These are phyloP conservation scores for Sorex maritimensis DNA, from an alignment of 2,797 vertebrate genomes.

Conservation along the genomic window DNA sequence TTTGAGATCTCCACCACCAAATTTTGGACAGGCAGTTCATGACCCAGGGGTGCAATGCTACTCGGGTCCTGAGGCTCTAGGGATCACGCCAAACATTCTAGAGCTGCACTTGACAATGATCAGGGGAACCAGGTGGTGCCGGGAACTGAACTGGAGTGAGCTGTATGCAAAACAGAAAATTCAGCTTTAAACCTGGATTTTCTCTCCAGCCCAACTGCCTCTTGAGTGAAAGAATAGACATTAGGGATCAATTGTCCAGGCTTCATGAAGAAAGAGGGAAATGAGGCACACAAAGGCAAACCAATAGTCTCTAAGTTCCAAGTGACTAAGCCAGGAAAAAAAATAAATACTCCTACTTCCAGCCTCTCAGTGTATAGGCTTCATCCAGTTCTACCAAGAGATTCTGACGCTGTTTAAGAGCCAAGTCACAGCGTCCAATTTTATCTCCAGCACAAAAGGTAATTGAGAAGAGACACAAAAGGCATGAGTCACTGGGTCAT, in stretches of 20 bases:
- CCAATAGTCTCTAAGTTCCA: constrained; percentile 16
- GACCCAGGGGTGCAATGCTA: no score
- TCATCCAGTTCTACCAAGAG: background rate
- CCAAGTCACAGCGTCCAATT: constrained; percentile 61
- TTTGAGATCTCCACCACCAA: no score
- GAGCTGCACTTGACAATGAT: no score
- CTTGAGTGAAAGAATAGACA: background rate
- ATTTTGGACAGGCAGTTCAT: no score
- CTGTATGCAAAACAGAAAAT: no score
- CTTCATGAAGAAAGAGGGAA: constrained; percentile 34
- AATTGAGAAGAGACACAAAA: constrained; percentile 82
- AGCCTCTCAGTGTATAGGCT: constrained; percentile 9
- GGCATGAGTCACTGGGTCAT: constrained; percentile 75
- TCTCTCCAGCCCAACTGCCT: no score
- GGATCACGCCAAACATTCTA: no score
- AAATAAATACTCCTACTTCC: constrained; percentile 22
- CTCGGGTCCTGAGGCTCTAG: no score
- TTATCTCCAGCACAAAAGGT: constrained; percentile 78
- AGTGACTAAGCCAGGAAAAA: constrained; percentile 48
- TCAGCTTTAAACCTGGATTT: no score
- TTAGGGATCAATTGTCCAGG: background rate
- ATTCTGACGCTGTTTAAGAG: constrained; percentile 12
- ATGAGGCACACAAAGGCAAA: constrained; percentile 61
- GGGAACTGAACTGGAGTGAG: no score
- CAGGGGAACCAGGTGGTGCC: no score